These are phyloP conservation scores for Urocolius indicus DNA, from an alignment of 2,113 vertebrate genomes.

Conservation along the genomic window DNA sequence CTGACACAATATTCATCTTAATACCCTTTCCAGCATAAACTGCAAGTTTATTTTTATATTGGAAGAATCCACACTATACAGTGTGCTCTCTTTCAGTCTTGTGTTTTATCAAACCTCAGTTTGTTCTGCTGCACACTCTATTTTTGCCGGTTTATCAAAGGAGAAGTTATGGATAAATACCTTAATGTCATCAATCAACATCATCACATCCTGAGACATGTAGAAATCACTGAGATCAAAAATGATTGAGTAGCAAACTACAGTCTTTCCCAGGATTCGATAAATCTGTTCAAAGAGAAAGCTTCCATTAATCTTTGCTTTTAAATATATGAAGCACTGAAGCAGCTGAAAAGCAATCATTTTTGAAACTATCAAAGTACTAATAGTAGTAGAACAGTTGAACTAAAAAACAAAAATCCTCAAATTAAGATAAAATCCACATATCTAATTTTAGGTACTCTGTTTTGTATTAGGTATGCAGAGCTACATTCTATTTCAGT, in stretches of 20 bases:
- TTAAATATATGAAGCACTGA: not conserved
- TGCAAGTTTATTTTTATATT: not conserved
- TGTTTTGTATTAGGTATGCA: not conserved
- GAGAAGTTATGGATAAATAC: constrained; percentile 71
- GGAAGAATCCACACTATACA: not conserved
- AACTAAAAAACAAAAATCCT: not conserved
- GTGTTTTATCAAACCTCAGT: not conserved
- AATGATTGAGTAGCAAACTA: constrained; percentile 97
- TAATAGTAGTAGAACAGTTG: not conserved
- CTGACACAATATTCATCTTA: not conserved
- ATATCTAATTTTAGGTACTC: not conserved
- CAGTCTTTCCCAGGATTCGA: constrained; percentile 95
- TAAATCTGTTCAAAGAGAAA: constrained; percentile 86
- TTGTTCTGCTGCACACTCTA: not conserved
- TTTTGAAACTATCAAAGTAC: not conserved
- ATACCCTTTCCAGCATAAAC: not conserved
- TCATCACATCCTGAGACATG: constrained; percentile 97
- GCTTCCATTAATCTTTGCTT: not conserved
- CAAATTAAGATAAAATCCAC: not conserved
- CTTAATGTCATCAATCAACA: constrained; percentile 99
- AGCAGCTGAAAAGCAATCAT: not conserved
- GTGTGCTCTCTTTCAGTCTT: not conserved
- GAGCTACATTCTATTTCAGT: not conserved
- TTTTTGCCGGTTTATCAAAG: not conserved
- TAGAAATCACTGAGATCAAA: constrained; percentile 99